A percentile compares a stretch with the other conserved stretches of the same genome.
Evolutionary conservation across 2,797 vertebrate genomes (phyloP).

Genomic region (Carapus acus): DNA sequence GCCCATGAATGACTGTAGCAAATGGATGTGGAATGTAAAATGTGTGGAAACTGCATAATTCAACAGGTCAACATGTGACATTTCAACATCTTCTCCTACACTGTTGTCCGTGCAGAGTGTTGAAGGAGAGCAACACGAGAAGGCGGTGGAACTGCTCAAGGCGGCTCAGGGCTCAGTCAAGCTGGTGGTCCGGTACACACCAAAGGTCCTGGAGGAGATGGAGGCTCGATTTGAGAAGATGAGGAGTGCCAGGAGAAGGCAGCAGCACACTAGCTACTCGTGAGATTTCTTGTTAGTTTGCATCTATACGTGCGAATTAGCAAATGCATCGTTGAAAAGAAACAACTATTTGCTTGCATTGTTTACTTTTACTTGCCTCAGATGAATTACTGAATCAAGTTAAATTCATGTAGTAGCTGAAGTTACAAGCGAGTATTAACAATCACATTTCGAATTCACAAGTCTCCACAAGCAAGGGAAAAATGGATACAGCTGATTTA

Average conservation of each 20-base stretch:
- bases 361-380: too few relatives aligned
- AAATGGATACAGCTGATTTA: too few relatives aligned
- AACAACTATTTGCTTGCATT: too few relatives aligned
- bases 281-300: conserved; percentile 62
- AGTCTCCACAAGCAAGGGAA: too few relatives aligned
- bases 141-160: conserved; percentile 89
- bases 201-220: conserved; percentile 91
- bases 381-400: too few relatives aligned
- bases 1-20: too few relatives aligned
- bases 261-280: conserved; percentile 91
- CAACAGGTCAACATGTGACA: too few relatives aligned
- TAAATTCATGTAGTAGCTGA: too few relatives aligned
- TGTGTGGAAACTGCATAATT: too few relatives aligned
- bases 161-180: conserved; percentile 87
- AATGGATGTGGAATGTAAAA: too few relatives aligned
- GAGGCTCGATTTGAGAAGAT: conserved; percentile 93
- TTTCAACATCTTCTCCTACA: not conserved
- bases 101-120: conserved; percentile 72
- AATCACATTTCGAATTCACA: too few relatives aligned
- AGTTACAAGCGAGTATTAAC: too few relatives aligned
- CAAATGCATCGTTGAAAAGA: not conserved
- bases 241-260: conserved; percentile 84
- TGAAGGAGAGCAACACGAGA: conserved; percentile 90
- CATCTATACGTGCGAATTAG: not conserved
- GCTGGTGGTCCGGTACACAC: conserved; percentile 87